These are phyloP conservation scores for Alitta virens DNA, from an alignment of 2,888 invertebrate species.

Conservation along the genomic window DNA sequence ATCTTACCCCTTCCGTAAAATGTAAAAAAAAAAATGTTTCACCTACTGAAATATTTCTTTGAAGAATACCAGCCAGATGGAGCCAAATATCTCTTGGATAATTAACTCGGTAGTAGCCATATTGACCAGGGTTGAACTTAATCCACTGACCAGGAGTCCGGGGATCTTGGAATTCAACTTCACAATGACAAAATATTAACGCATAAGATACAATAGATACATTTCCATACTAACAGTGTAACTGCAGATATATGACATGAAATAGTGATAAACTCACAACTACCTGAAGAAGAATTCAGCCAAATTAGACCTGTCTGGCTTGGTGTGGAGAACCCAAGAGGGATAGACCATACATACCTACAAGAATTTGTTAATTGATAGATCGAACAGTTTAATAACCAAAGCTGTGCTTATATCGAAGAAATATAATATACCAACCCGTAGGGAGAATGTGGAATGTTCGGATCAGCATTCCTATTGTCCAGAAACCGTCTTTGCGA, in stretches of 20 bases:
- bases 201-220: not conserved
- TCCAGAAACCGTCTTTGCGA: conserved; percentile 41
- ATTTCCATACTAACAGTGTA: not conserved
- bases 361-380: too few species aligned
- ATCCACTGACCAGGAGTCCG: conserved; percentile 64
- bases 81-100: conserved; percentile 73
- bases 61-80: conserved; percentile 45
- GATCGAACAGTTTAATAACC: too few species aligned
- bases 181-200: not conserved
- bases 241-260: not conserved
- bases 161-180: conserved; percentile 17
- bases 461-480: conserved; percentile 20
- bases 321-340: not conserved
- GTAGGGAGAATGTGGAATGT: conserved; percentile 21
- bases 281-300: not conserved
- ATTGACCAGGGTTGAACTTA: conserved; percentile 81
- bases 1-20: too few species aligned
- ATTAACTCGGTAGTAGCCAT: conserved; percentile 86
- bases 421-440: conserved; percentile 11
- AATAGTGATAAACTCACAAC: not conserved
- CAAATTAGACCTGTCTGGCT: not conserved
- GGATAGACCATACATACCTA: not conserved
- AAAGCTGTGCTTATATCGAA: too few species aligned
- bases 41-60: not conserved
- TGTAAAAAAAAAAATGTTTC: not conserved